A percentile compares a stretch with the other conserved stretches of the same genome.
Evolutionary conservation across 2,888 invertebrate species (phyloP).

Genomic region (Diarsia rubi): DNA sequence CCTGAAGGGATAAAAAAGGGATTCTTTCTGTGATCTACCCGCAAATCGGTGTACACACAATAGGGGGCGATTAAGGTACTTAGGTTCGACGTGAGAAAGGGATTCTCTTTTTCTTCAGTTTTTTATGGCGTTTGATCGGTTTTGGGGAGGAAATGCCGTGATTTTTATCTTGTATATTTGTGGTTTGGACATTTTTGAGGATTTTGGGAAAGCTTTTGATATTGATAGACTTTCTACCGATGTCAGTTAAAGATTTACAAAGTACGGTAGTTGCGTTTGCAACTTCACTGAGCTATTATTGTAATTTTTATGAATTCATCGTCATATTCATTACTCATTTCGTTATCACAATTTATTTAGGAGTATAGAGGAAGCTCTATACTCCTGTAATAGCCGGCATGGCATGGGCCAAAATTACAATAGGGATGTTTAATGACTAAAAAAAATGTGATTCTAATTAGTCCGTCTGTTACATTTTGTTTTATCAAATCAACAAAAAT

Average conservation of each 20-base stretch:
- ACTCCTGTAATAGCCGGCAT: neutral
- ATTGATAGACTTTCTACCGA: neutral
- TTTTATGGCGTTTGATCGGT: slow-evolving; percentile 67
- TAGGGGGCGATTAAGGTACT: slow-evolving; percentile 82
- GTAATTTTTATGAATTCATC: neutral
- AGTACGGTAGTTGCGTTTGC: neutral
- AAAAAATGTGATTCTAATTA: too few relatives aligned
- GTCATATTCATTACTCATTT: neutral
- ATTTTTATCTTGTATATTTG: slow-evolving; percentile 39
- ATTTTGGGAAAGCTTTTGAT: slow-evolving; percentile 11
- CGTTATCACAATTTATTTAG: neutral
- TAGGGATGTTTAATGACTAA: too few relatives aligned
- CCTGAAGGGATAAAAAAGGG: slow-evolving; percentile 87
- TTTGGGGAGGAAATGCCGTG: slow-evolving; percentile 56
- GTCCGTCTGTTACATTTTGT: too few relatives aligned
- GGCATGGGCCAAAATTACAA: too few relatives aligned
- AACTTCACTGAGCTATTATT: neutral
- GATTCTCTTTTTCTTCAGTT: slow-evolving; percentile 67
- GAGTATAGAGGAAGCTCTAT: neutral
- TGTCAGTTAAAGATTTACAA: neutral
- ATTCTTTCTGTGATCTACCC: slow-evolving; percentile 86
- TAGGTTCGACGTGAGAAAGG: slow-evolving; percentile 81
- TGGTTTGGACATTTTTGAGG: slow-evolving; percentile 24
- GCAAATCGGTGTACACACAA: slow-evolving; percentile 83
- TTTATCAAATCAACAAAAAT: too few relatives aligned